A percentile compares a stretch with the other conserved stretches of the same genome.
phyloP scores from a whole-genome alignment of 1,140 invertebrate genomes.

The Trachymyrmex septentrionalis region DNA sequence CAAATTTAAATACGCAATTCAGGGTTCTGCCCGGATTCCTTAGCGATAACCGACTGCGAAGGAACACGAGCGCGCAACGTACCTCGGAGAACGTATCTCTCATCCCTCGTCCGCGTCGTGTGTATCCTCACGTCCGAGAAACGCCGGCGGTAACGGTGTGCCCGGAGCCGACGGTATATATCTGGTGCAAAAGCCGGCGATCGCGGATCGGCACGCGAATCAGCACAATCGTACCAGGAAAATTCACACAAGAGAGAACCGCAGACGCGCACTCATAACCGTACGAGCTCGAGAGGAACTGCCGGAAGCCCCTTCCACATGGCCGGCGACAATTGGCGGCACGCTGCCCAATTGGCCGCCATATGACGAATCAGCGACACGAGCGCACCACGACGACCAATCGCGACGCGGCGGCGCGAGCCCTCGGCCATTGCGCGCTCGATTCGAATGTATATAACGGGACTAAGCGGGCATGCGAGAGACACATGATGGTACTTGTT shows the following conservation, averaged over 20 bases:
- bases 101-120: conserved; percentile 24
- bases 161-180: background rate
- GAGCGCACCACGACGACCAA: conserved; percentile 29
- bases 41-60: background rate
- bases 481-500: conserved; percentile 5
- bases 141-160: background rate
- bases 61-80: conserved; percentile 57
- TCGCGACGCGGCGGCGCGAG: conserved; percentile 27
- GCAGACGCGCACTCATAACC: conserved; percentile 62
- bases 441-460: conserved; percentile 35
- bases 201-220: background rate
- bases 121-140: conserved; percentile 1
- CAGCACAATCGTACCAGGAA: background rate
- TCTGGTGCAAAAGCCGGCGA: background rate
- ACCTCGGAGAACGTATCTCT: conserved; percentile 66
- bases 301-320: conserved; percentile 67
- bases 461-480: background rate
- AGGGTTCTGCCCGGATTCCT: background rate
- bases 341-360: conserved; percentile 62
- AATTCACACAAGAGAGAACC: conserved; percentile 32
- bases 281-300: conserved; percentile 76
- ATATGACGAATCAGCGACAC: conserved; percentile 47
- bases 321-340: conserved; percentile 50
- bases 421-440: background rate
- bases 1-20: conserved; percentile 75